These are phyloP conservation scores for Periparus ater DNA, from an alignment of 2,797 vertebrate genomes.

Conservation along the genomic window DNA sequence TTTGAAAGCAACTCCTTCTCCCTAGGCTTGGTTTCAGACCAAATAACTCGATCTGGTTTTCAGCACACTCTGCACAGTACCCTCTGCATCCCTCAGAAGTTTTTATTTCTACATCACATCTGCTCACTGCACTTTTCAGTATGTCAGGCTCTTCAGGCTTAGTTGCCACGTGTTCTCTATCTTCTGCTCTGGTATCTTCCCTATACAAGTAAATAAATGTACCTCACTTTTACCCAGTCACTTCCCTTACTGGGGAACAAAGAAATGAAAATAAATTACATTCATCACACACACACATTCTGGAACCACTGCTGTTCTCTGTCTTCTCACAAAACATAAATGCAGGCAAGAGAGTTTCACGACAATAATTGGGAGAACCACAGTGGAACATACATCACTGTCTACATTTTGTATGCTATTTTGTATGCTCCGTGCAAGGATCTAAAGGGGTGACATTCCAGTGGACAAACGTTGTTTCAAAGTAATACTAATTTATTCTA, in stretches of 20 bases:
- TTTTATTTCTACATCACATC: neutral
- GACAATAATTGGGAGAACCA: neutral
- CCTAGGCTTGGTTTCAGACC: neutral
- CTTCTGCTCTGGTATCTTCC: neutral
- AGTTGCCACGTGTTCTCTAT: neutral
- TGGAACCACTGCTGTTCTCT: neutral
- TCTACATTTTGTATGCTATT: neutral
- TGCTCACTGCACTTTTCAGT: neutral
- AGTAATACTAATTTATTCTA: slow-evolving; percentile 53
- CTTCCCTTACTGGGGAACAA: neutral
- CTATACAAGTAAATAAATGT: neutral
- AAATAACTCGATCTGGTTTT: neutral
- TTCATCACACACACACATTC: neutral
- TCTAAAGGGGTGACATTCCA: slow-evolving; percentile 35
- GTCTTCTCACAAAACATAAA: neutral
- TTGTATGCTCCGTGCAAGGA: neutral
- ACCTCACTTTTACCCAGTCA: neutral
- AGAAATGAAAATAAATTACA: slow-evolving; percentile 19
- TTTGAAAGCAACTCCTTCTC: neutral
- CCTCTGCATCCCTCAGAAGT: neutral
- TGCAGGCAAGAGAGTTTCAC: neutral
- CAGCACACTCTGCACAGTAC: neutral
- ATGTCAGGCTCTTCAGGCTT: neutral
- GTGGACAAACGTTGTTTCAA: slow-evolving; percentile 31
- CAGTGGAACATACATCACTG: slow-evolving; percentile 4